Conservation (phyloP, 2,113 vertebrate genomes). For the Saguinus imperator region DNA sequence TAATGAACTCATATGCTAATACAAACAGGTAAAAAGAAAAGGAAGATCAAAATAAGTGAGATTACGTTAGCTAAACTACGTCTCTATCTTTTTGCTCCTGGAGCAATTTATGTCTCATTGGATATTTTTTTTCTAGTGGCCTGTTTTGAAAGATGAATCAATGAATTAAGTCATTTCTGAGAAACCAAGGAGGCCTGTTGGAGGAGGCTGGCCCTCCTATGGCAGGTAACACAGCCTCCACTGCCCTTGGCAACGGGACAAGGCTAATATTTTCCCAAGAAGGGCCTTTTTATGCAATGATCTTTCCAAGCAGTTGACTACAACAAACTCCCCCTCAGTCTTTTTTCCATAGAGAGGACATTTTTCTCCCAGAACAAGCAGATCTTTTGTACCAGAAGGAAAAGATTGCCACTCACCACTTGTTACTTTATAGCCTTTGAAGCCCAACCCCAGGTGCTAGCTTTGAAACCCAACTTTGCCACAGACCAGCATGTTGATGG, state of each 20-base stretch:
- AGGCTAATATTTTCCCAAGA: conserved; percentile 75
- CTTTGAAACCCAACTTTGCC: conserved; percentile 52
- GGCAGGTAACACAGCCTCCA: conserved; percentile 66
- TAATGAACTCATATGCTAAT: not conserved
- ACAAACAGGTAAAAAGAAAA: not conserved
- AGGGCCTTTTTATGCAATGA: conserved; percentile 63
- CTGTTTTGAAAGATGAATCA: conserved; percentile 42
- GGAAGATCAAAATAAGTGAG: not conserved
- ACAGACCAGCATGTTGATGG: not conserved
- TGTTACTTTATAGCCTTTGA: conserved; percentile 2
- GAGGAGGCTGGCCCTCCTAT: conserved; percentile 55
- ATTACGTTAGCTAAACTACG: not conserved
- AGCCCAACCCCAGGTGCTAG: conserved; percentile 49
- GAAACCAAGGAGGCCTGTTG: not conserved
- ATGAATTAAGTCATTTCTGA: conserved; percentile 55
- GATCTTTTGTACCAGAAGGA: conserved; percentile 61
- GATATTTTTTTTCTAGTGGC: not conserved
- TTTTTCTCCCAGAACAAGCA: conserved; percentile 64
- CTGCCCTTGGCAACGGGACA: conserved; percentile 61
- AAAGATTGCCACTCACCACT: conserved; percentile 50
- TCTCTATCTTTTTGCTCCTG: not conserved
- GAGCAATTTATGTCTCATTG: not conserved
- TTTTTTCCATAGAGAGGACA: conserved; percentile 35
- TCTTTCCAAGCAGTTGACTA: conserved; percentile 57
- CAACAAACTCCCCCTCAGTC: conserved; percentile 63